Conservation (phyloP, 2,888 invertebrate genomes). For the Selenia dentaria region DNA sequence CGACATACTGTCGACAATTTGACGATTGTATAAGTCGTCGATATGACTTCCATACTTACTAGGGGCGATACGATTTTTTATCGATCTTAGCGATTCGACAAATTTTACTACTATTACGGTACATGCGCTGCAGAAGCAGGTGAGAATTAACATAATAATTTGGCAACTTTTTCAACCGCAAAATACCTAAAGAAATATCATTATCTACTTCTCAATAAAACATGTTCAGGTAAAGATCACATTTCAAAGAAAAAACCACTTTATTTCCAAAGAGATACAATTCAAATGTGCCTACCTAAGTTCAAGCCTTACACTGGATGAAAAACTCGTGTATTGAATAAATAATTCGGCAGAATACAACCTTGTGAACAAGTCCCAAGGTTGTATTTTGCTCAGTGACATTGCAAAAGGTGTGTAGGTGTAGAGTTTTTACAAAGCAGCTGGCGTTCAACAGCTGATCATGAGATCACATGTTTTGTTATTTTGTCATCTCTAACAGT, state of each 20-base stretch:
- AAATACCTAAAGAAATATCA: not conserved
- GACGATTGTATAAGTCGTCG: too few relatives aligned
- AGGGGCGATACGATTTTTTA: too few relatives aligned
- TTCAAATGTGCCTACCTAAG: too few relatives aligned
- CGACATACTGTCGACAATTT: too few relatives aligned
- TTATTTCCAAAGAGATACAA: not conserved
- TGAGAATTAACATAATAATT: slow-evolving; percentile 18
- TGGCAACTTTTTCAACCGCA: slow-evolving; percentile 7
- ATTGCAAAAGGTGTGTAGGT: slow-evolving; percentile 37
- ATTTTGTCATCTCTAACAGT: slow-evolving; percentile 55
- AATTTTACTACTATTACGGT: too few relatives aligned
- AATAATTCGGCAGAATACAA: too few relatives aligned
- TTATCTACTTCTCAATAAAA: not conserved
- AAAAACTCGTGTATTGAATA: too few relatives aligned
- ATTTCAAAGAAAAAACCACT: not conserved
- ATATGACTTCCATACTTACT: too few relatives aligned
- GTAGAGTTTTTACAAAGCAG: slow-evolving; percentile 49
- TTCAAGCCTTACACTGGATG: too few relatives aligned
- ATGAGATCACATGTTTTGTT: slow-evolving; percentile 59
- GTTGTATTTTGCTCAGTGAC: not conserved
- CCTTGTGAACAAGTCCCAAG: too few relatives aligned
- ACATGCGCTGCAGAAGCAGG: slow-evolving; percentile 1
- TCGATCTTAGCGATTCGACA: too few relatives aligned
- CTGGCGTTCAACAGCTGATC: slow-evolving; percentile 65
- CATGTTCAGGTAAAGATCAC: slow-evolving; percentile 2